phyloP scores from a whole-genome alignment of 2,113 vertebrate genomes.

The Pardalotus punctatus region DNA sequence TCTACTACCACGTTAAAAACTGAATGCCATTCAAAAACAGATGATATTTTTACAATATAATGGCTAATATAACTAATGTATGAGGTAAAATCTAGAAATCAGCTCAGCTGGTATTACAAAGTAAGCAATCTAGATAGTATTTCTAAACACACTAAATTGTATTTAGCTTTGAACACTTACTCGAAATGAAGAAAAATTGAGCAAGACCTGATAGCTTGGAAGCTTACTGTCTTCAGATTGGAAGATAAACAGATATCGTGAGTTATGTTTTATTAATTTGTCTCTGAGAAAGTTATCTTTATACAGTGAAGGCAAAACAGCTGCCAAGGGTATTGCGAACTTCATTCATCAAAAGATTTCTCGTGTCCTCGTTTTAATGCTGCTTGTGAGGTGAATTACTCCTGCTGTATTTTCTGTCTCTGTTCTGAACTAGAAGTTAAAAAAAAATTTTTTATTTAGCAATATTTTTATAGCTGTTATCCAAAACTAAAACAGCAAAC shows the following conservation, averaged over 20 bases:
- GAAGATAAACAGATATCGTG: not conserved
- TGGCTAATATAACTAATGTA: not conserved
- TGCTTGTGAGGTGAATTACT: not conserved
- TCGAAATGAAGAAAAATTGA: not conserved
- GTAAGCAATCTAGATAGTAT: not conserved
- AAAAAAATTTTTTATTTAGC: not conserved
- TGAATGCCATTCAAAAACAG: not conserved
- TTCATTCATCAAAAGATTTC: not conserved
- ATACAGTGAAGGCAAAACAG: not conserved
- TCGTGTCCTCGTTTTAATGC: not conserved
- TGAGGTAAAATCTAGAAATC: not conserved
- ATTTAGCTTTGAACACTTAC: not conserved
- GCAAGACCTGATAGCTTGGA: not conserved
- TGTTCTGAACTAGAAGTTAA: not conserved
- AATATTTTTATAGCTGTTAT: not conserved
- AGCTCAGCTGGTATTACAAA: not conserved
- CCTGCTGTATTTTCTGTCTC: not conserved
- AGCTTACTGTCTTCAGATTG: not conserved
- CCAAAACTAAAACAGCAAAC: not conserved
- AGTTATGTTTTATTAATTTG: not conserved
- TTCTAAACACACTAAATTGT: not conserved
- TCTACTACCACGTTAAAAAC: not conserved
- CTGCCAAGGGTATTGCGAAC: not conserved
- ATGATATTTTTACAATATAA: not conserved
- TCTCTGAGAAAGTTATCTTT: not conserved